Base-by-base conservation (phyloP, 2,888 invertebrate species). In the Sinopyrophorus schimmeli region DNA sequence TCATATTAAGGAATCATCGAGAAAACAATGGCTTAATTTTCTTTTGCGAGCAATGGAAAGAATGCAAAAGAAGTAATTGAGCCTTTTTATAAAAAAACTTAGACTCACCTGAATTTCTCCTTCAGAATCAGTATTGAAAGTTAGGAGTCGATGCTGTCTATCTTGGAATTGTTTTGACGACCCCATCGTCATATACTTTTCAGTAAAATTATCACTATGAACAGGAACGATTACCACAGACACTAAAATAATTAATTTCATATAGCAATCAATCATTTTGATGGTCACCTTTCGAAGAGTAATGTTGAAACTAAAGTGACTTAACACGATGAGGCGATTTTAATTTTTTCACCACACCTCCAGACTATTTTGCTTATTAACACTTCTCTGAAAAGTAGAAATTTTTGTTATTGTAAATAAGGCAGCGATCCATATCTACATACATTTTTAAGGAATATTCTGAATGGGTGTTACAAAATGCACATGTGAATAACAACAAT, bases 71-170 rank as follows among this genome's bases (percentile, higher is more conserved):
- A n/a, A n/a, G n/a, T n/a, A n/a, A n/a, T n/a, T n/a, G n/a, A n/a
- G n/a, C n/a, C n/a, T n/a, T n/a, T n/a, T n/a, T n/a, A n/a, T n/a
- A n/a, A n/a, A n/a, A n/a, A n/a, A 3, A 2, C 9, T 21, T 2
- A 21, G 5, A 78, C 80, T 79, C 63, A 83, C 84, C 43, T 68
- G 70, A 30, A 84, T 74, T 54, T 80, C 77, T 12, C 65, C 69
- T 6, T 78, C 76, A 7, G 78, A 73, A 1, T 72, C 63, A 0
- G 78, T 74, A 58, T 83, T 76, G 57, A 84, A 84, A 1, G 79
- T 75, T 35, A 84, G 69, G 26, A 82, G 71, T 53, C 76, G 76
- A 2, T 75, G 62, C 30, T 62, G 58, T 21, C 53, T 56, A 9
- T 47, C 48, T 31, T 54, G 46, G 42, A 50, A 60, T 50, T 28